Percentiles rank a stretch among this genome's conserved stretches.
Conservation (phyloP, 2,888 invertebrate species). For the Piscicola geometra region DNA sequence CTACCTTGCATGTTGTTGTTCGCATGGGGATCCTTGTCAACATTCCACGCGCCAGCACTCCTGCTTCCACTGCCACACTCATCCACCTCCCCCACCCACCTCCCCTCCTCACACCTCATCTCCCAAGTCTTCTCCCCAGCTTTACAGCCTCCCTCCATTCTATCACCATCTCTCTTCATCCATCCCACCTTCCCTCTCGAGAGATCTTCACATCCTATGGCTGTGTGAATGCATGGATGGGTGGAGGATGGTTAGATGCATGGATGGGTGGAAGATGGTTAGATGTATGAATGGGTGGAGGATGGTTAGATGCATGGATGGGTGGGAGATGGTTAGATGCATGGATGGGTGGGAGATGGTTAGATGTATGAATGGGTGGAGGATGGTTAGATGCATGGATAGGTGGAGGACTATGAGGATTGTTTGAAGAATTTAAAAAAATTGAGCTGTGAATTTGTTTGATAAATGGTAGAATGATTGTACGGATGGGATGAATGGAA, state of each 20-base stretch:
- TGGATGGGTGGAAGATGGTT: neutral
- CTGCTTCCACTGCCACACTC: constrained; percentile 50
- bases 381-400: neutral
- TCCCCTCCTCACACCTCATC: constrained; percentile 52
- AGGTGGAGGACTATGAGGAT: neutral
- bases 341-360: neutral
- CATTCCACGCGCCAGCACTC: constrained; percentile 29
- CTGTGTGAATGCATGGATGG: neutral
- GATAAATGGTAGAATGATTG: neutral
- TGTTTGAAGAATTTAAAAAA: neutral
- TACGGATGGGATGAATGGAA: neutral
- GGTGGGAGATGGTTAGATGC: neutral
- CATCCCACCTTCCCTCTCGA: constrained; percentile 2
- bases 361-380: neutral
- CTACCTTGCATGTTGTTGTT: too few relatives aligned
- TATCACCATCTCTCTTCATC: constrained; percentile 21
- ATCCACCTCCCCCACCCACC: too few relatives aligned
- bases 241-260: neutral
- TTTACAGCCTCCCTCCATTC: constrained; percentile 12
- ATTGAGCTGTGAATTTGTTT: neutral
- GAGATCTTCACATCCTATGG: too few relatives aligned
- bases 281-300: neutral
- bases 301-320: neutral
- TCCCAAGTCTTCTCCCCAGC: constrained; percentile 9
- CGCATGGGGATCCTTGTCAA: neutral